phyloP scores from a whole-genome alignment of 2,797 vertebrate species.

The Sebastes cheni region DNA sequence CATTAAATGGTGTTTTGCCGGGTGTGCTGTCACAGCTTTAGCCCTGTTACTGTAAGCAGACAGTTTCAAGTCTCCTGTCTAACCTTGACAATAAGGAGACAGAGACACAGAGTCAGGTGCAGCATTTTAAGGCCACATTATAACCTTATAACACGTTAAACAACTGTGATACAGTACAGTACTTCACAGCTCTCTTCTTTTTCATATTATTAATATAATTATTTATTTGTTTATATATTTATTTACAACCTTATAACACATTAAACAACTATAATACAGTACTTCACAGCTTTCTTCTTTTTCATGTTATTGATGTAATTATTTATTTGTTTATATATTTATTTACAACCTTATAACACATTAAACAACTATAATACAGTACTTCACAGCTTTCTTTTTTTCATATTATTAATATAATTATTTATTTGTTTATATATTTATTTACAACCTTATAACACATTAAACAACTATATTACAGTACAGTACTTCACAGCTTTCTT shows the following conservation, averaged over 20 bases:
- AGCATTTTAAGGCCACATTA: background rate
- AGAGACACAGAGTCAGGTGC: background rate
- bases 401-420: rapidly evolving
- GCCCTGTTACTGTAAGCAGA: background rate
- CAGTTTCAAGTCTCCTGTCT: constrained; percentile 7
- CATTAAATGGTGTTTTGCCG: background rate
- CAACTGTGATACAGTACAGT: background rate
- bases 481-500: background rate
- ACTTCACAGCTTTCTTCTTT: background rate
- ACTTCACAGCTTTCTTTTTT: background rate
- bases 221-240: background rate
- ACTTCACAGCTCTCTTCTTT: background rate
- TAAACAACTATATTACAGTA: background rate
- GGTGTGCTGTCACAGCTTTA: background rate
- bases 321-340: background rate
- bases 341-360: background rate
- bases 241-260: background rate
- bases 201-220: rapidly evolving
- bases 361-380: background rate
- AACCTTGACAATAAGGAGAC: constrained; percentile 46
- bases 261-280: background rate
- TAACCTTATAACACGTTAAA: background rate
- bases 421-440: background rate
- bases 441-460: background rate
- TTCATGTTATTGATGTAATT: background rate